A percentile compares a stretch with the other conserved stretches of the same genome.
Conservation (phyloP, 2,113 vertebrate species). For the Excalfactoria chinensis region DNA sequence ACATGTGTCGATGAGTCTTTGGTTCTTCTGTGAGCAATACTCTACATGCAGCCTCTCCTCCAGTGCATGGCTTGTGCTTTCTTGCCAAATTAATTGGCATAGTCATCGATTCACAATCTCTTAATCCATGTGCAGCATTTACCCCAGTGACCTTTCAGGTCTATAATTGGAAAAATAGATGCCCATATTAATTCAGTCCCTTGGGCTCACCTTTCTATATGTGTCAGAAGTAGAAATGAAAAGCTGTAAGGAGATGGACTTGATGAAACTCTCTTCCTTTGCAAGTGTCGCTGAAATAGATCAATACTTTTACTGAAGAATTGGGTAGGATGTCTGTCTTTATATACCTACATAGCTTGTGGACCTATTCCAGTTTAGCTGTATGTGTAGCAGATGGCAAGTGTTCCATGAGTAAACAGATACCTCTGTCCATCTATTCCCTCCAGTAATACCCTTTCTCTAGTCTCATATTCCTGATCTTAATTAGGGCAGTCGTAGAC, state of each 20-base stretch:
- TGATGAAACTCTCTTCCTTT: not conserved
- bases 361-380: not conserved
- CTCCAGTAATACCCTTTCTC: conserved; percentile 1
- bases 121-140: not conserved
- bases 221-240: not conserved
- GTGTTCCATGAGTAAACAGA: not conserved
- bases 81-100: not conserved
- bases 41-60: not conserved
- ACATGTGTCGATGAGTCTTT: not conserved
- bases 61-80: not conserved
- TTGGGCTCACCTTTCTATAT: not conserved
- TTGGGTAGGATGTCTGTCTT: not conserved
- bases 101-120: not conserved
- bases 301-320: not conserved
- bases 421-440: not conserved
- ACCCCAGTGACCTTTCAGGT: not conserved
- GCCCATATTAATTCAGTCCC: not conserved
- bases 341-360: not conserved
- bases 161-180: not conserved
- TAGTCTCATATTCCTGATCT: conserved; percentile 1
- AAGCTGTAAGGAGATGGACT: not conserved
- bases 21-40: not conserved
- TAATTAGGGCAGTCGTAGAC: not conserved
- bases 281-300: accelerated
- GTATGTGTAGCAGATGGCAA: not conserved